phyloP scores from a whole-genome alignment of 2,797 vertebrate genomes.

The Furcifer pardalis region DNA sequence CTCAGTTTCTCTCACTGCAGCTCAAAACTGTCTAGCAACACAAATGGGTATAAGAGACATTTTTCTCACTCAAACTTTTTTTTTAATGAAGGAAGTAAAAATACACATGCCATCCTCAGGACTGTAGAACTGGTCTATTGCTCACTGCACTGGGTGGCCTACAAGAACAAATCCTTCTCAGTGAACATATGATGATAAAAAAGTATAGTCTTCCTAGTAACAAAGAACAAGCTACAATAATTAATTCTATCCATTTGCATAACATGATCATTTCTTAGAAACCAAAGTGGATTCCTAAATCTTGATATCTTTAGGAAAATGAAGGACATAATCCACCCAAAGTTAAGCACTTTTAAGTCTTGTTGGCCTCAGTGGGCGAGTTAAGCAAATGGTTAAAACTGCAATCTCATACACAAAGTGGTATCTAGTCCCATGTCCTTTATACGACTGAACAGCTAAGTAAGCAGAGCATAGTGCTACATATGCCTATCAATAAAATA shows the following conservation, averaged over 20 bases:
- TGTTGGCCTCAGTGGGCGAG: neutral
- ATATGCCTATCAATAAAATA: neutral
- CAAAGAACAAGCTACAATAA: constrained; percentile 12
- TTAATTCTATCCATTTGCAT: neutral
- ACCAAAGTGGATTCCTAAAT: neutral
- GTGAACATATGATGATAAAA: neutral
- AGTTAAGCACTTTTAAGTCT: neutral
- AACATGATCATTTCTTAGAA: neutral
- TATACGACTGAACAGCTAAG: neutral
- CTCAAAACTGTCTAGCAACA: constrained; percentile 29
- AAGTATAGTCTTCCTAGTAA: neutral
- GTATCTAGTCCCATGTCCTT: neutral
- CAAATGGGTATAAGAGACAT: constrained; percentile 23
- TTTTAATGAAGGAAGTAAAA: neutral
- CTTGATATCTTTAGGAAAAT: constrained; percentile 36
- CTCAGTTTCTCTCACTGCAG: constrained; percentile 42
- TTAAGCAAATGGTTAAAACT: neutral
- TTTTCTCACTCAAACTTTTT: constrained; percentile 39
- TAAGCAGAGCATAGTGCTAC: neutral
- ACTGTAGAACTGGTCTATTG: neutral
- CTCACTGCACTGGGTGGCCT: neutral
- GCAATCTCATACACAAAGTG: neutral
- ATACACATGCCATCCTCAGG: neutral
- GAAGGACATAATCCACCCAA: neutral
- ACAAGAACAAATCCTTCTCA: neutral